These are phyloP conservation scores for Platyscapa corneri DNA, from an alignment of 1,140 invertebrate genomes.

Conservation along the genomic window DNA sequence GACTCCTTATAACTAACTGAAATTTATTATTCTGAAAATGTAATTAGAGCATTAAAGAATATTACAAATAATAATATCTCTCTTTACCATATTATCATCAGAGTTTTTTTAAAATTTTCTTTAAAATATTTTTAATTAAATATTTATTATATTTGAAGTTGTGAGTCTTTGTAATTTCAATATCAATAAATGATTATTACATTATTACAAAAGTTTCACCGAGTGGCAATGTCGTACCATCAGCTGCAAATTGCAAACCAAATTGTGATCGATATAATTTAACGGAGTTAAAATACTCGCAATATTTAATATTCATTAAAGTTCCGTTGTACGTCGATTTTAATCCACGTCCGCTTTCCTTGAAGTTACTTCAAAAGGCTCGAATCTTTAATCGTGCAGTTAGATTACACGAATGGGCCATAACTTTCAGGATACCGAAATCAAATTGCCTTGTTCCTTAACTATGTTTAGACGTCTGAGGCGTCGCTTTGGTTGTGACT, in stretches of 20 bases:
- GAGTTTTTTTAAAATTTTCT: too few species aligned
- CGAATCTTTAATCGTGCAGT: constrained; percentile 32
- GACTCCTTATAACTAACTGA: too few species aligned
- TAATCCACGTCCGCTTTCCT: not conserved
- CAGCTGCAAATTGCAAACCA: not conserved
- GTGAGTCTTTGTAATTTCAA: too few species aligned
- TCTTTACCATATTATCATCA: too few species aligned
- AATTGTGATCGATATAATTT: not conserved
- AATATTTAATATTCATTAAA: not conserved
- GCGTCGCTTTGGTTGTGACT: not conserved
- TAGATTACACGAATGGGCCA: constrained; percentile 31
- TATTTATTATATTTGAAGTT: too few species aligned
- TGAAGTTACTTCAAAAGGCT: not conserved
- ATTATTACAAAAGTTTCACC: too few species aligned
- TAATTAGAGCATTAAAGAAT: too few species aligned
- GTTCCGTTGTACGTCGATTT: not conserved
- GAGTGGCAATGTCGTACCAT: too few species aligned
- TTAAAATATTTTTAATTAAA: too few species aligned
- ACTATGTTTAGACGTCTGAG: not conserved
- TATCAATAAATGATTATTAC: too few species aligned
- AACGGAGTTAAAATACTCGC: not conserved
- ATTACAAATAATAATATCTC: too few species aligned
- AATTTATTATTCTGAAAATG: too few species aligned
- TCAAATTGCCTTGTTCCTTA: constrained; percentile 30
- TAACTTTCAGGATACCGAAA: constrained; percentile 30